These are phyloP conservation scores for Galaxias olidus DNA, from an alignment of 2,797 vertebrate species.

Conservation along the genomic window DNA sequence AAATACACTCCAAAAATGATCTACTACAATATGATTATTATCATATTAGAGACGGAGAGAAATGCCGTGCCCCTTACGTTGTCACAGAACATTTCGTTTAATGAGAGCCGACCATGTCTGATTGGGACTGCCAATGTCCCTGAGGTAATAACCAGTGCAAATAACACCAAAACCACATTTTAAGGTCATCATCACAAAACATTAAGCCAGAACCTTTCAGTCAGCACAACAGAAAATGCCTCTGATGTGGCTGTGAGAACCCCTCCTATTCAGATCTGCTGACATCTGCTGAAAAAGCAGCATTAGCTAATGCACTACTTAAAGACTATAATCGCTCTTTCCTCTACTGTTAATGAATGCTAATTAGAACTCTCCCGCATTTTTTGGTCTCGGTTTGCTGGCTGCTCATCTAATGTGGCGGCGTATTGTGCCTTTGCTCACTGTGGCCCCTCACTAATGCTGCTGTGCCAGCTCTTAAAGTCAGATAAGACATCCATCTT, in stretches of 20 bases:
- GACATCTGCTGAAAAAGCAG: slow-evolving; percentile 73
- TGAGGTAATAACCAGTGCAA: slow-evolving; percentile 63
- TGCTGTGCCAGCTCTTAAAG: slow-evolving; percentile 79
- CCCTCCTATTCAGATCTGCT: slow-evolving; percentile 76
- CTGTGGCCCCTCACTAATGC: slow-evolving; percentile 76
- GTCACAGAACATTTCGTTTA: not conserved
- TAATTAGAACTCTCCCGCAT: slow-evolving; percentile 79
- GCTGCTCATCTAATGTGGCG: slow-evolving; percentile 78
- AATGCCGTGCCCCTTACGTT: not conserved
- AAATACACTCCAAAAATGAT: no score
- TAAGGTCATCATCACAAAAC: slow-evolving; percentile 65
- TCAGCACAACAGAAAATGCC: slow-evolving; percentile 65
- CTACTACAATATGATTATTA: no score
- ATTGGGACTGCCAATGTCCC: slow-evolving; percentile 62
- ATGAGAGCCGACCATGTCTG: slow-evolving; percentile 45
- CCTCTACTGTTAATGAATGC: slow-evolving; percentile 82
- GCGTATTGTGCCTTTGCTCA: slow-evolving; percentile 74
- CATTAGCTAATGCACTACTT: slow-evolving; percentile 84
- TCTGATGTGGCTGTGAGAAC: slow-evolving; percentile 67
- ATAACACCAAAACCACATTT: slow-evolving; percentile 61
- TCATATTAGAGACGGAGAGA: no score
- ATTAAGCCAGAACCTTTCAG: slow-evolving; percentile 56
- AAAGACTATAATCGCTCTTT: slow-evolving; percentile 83
- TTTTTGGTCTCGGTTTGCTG: slow-evolving; percentile 65
- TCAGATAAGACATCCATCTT: slow-evolving; percentile 79